A percentile compares a stretch with the other conserved stretches of the same genome.
These are phyloP conservation scores for Prunella himalayana DNA, from an alignment of 2,113 vertebrate species.

Conservation along the genomic window DNA sequence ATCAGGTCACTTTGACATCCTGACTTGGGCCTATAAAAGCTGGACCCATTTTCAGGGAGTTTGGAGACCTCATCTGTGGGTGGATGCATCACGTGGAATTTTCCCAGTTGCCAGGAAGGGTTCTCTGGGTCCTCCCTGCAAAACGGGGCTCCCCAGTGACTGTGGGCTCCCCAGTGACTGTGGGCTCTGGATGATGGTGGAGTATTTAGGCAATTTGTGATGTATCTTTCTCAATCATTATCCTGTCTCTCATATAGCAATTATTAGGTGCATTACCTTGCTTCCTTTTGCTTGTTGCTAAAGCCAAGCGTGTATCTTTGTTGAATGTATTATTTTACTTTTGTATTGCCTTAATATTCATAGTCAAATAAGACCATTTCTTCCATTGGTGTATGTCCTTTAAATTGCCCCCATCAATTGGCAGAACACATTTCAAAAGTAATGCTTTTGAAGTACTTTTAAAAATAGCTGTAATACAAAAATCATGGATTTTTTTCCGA, in stretches of 20 bases:
- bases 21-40: neutral
- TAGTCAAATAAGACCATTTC: neutral
- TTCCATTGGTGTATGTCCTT: neutral
- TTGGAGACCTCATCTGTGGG: neutral
- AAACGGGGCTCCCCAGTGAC: fast-evolving
- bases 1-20: neutral
- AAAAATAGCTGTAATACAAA: neutral
- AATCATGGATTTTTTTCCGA: neutral
- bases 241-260: neutral
- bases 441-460: neutral
- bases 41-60: neutral
- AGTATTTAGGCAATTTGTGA: neutral
- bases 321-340: neutral
- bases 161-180: fast-evolving
- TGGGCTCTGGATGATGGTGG: fast-evolving
- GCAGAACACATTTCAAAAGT: neutral
- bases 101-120: neutral
- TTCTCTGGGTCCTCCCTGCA: neutral
- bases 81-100: fast-evolving
- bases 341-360: neutral
- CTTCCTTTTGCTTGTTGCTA: neutral
- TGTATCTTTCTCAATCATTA: neutral
- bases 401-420: neutral
- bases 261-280: neutral
- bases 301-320: neutral